phyloP scores from a whole-genome alignment of 2,113 vertebrate species.

The Xyliphius kryptos region DNA sequence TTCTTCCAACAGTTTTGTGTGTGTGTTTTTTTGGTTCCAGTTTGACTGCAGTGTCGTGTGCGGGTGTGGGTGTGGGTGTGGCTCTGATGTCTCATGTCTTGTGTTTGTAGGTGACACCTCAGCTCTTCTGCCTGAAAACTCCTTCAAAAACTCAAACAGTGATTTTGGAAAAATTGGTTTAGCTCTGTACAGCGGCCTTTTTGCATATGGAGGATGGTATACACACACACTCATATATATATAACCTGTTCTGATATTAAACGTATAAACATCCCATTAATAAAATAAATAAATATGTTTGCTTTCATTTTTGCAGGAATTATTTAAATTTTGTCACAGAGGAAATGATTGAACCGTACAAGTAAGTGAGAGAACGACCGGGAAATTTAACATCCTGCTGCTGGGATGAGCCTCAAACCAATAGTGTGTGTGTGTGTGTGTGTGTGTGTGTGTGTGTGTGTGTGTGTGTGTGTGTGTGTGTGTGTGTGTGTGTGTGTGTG shows the following conservation, averaged over 20 bases:
- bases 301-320: constrained; percentile 72
- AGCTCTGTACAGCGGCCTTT: constrained; percentile 91
- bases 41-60: neutral
- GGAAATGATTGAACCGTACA: constrained; percentile 97
- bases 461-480: neutral
- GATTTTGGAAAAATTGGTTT: constrained; percentile 85
- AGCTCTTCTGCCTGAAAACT: constrained; percentile 64
- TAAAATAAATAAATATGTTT: neutral
- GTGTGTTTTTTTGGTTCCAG: neutral
- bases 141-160: constrained; percentile 74
- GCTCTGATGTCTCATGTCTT: neutral
- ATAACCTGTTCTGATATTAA: too few relatives aligned
- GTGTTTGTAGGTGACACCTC: constrained; percentile 63
- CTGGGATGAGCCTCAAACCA: too few relatives aligned
- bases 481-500: constrained; percentile 18
- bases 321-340: constrained; percentile 98
- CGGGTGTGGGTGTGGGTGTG: neutral
- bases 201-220: constrained; percentile 95
- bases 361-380: constrained; percentile 58
- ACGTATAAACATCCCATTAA: neutral
- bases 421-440: neutral
- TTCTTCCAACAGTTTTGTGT: neutral
- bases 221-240: constrained; percentile 31
- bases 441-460: neutral
- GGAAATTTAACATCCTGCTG: too few relatives aligned